A percentile compares a stretch with the other conserved stretches of the same genome.
These are phyloP conservation scores for Drosophila mimica DNA, from an alignment of 2,888 invertebrate species.

Conservation along the genomic window DNA sequence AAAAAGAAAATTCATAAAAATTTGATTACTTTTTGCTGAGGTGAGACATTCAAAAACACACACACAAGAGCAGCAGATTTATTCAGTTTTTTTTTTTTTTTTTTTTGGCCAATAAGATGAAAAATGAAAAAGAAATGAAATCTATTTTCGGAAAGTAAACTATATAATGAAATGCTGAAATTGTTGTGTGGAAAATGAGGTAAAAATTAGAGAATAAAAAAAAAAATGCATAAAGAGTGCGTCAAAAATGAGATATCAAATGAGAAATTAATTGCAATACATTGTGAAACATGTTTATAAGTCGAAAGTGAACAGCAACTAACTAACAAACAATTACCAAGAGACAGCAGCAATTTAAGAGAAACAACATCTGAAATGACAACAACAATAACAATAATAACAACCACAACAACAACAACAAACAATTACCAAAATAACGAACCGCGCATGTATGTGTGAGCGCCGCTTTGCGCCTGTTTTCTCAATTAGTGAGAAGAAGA, in stretches of 20 bases:
- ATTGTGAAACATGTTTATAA: constrained; percentile 85
- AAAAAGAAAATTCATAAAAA: constrained; percentile 36
- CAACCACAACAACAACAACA: constrained; percentile 21
- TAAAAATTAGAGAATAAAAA: constrained; percentile 70
- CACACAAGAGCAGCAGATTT: constrained; percentile 82
- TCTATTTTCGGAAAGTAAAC: constrained; percentile 42
- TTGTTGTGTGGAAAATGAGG: constrained; percentile 85
- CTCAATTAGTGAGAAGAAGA: constrained; percentile 25
- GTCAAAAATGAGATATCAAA: constrained; percentile 64
- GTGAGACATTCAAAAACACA: constrained; percentile 85
- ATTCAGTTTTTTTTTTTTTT: constrained; percentile 35
- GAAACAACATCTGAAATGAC: constrained; percentile 39
- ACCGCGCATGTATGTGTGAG: constrained; percentile 74
- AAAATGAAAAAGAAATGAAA: constrained; percentile 29
- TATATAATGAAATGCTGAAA: constrained; percentile 72
- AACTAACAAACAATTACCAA: constrained; percentile 44
- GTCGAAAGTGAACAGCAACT: constrained; percentile 53
- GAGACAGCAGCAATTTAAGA: constrained; percentile 39
- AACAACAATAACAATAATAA: constrained; percentile 35
- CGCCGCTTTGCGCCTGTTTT: constrained; percentile 74
- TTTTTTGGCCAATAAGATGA: constrained; percentile 55
- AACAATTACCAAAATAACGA: constrained; percentile 38
- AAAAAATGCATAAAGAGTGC: constrained; percentile 68
- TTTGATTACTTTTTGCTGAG: constrained; percentile 82
- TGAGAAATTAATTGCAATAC: constrained; percentile 83